A percentile compares a stretch with the other conserved stretches of the same genome.
Evolutionary conservation across 2,888 invertebrate genomes (phyloP).

Genomic region (Octonoba sinensis): DNA sequence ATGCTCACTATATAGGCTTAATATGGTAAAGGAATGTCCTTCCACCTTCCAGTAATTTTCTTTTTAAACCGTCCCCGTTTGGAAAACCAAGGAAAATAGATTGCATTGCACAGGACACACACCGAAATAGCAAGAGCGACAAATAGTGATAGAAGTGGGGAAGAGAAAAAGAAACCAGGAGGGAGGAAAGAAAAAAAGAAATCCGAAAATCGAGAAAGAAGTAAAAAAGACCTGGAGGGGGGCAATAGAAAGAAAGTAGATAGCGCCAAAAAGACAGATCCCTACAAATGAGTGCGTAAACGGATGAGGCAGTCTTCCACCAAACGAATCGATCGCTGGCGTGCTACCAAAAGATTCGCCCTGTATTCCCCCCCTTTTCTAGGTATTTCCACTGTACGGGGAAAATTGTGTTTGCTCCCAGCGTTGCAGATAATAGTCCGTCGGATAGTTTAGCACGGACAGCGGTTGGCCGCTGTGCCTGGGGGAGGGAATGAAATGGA

Average conservation of each 20-base stretch:
- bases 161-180: not conserved
- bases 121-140: conserved; percentile 44
- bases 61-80: conserved; percentile 46
- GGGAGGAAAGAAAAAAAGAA: not conserved
- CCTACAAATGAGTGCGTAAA: conserved; percentile 61
- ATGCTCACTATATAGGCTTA: too few relatives aligned
- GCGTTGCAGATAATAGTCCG: conserved; percentile 54
- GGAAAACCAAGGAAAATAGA: conserved; percentile 39
- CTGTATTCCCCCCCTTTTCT: conserved; percentile 11
- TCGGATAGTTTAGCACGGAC: conserved; percentile 57
- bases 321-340: conserved; percentile 58
- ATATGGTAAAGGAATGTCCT: not conserved
- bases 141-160: conserved; percentile 25
- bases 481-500: conserved; percentile 1
- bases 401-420: conserved; percentile 63
- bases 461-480: conserved; percentile 43
- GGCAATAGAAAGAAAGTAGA: conserved; percentile 3
- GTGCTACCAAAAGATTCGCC: conserved; percentile 59
- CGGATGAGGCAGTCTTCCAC: conserved; percentile 51
- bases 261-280: conserved; percentile 44
- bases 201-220: conserved; percentile 6
- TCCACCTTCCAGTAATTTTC: conserved; percentile 10
- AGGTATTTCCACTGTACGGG: conserved; percentile 51
- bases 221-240: conserved; percentile 18
- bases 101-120: conserved; percentile 57